Evolutionary conservation across 2,797 vertebrate genomes (phyloP).

Genomic region (Scleropages formosus): DNA sequence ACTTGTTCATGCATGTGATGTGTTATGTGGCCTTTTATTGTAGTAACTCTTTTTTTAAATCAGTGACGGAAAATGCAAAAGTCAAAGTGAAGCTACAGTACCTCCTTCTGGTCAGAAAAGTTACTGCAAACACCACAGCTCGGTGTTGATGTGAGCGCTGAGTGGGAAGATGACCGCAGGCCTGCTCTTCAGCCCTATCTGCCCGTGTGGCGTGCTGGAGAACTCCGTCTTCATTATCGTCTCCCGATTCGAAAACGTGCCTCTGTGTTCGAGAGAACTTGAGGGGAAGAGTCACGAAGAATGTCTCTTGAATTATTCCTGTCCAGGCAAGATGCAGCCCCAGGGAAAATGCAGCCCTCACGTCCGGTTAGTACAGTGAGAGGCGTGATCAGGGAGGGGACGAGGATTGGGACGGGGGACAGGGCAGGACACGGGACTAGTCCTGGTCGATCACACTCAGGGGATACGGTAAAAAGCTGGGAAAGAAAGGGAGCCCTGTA

Average conservation of each 20-base stretch:
- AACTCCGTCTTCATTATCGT: neutral
- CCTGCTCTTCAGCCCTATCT: neutral
- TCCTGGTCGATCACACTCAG: no score
- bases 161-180: neutral
- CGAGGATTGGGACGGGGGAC: no score
- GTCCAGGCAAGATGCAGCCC: neutral
- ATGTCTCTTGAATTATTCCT: slow-evolving; percentile 12
- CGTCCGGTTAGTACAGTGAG: neutral
- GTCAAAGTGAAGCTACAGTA: neutral
- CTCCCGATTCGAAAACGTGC: neutral
- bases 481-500: neutral
- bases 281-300: neutral
- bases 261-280: neutral
- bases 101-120: neutral
- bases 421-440: no score
- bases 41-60: no score
- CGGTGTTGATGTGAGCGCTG: neutral
- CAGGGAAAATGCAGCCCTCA: neutral
- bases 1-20: no score
- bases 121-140: neutral
- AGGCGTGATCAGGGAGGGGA: neutral
- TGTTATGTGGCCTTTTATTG: neutral
- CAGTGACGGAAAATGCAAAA: neutral
- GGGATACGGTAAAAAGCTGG: neutral
- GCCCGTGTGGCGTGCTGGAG: neutral